A percentile compares a stretch with the other conserved stretches of the same genome.
Conservation (phyloP, 2,888 invertebrate genomes). For the Cephus pygmeus region DNA sequence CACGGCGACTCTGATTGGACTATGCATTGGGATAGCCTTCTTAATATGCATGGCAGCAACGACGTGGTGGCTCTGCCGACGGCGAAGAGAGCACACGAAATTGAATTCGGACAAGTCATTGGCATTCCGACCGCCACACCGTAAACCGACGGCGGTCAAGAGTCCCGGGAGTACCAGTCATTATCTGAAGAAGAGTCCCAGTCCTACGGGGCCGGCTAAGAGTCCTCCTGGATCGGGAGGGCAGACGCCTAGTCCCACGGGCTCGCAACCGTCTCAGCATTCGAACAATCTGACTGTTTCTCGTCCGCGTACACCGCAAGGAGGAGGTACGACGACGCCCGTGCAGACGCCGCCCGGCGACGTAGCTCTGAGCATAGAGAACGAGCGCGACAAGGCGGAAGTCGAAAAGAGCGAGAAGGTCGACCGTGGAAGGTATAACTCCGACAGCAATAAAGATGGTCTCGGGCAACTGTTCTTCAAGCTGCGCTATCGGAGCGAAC, state of each 20-base stretch:
- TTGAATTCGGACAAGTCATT: slow-evolving; percentile 70
- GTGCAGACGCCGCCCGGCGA: slow-evolving; percentile 60
- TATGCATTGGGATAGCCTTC: slow-evolving; percentile 73
- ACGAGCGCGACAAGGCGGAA: slow-evolving; percentile 70
- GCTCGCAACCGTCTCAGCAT: slow-evolving; percentile 43
- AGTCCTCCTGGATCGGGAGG: slow-evolving; percentile 70
- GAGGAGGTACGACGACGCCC: slow-evolving; percentile 51
- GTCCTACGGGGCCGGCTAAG: slow-evolving; percentile 78
- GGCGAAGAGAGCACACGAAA: slow-evolving; percentile 68
- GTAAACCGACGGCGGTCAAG: slow-evolving; percentile 84
- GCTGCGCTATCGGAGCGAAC: slow-evolving; percentile 88
- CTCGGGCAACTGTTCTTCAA: slow-evolving; percentile 92
- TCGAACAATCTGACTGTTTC: slow-evolving; percentile 40
- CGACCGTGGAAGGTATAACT: slow-evolving; percentile 64
- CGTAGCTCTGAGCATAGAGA: slow-evolving; percentile 66
- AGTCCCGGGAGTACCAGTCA: slow-evolving; percentile 86
- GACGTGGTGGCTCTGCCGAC: slow-evolving; percentile 75
- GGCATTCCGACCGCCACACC: slow-evolving; percentile 77
- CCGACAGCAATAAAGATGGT: slow-evolving; percentile 70
- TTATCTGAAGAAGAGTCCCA: slow-evolving; percentile 93
- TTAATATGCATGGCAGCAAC: slow-evolving; percentile 73
- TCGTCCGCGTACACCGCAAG: slow-evolving; percentile 49
- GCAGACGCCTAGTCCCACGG: slow-evolving; percentile 60
- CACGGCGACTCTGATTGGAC: slow-evolving; percentile 71
- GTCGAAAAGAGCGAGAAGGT: slow-evolving; percentile 72